A percentile compares a stretch with the other conserved stretches of the same genome.
Evolutionary conservation across 2,113 vertebrate species (phyloP).

Genomic region (Lynx canadensis): DNA sequence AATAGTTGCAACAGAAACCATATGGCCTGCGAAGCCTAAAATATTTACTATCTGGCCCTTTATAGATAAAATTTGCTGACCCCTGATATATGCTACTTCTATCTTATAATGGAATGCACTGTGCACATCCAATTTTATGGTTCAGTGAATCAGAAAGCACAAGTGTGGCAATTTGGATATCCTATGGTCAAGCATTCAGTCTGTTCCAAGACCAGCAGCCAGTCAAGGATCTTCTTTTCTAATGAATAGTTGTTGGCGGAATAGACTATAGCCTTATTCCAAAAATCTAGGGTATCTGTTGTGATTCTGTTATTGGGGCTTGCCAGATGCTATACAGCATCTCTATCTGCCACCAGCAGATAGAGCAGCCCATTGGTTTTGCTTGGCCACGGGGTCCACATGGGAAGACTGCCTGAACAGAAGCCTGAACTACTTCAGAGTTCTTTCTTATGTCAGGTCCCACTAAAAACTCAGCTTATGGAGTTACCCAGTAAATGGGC

Average conservation of each 20-base stretch:
- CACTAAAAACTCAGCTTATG: slow-evolving; percentile 10
- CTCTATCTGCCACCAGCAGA: background rate
- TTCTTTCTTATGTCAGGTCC: background rate
- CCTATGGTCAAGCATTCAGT: slow-evolving; percentile 67
- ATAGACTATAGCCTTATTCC: background rate
- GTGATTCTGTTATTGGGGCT: background rate
- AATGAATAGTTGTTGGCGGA: slow-evolving; percentile 47
- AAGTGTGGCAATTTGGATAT: slow-evolving; percentile 71
- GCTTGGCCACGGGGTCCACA: background rate
- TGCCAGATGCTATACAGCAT: background rate
- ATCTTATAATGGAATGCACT: slow-evolving; percentile 56
- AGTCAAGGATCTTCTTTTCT: slow-evolving; percentile 52
- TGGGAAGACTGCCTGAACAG: background rate
- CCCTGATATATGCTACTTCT: slow-evolving; percentile 46
- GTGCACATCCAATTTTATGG: slow-evolving; percentile 74
- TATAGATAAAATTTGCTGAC: slow-evolving; percentile 62
- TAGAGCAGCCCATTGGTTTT: background rate
- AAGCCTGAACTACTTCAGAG: background rate
- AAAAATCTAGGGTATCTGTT: background rate
- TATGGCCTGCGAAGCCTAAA: slow-evolving; percentile 45
- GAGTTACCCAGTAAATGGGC: background rate
- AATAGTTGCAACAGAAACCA: background rate
- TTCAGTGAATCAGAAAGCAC: slow-evolving; percentile 66
- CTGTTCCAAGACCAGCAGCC: slow-evolving; percentile 45
- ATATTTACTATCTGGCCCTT: slow-evolving; percentile 39